phyloP scores from a whole-genome alignment of 2,797 vertebrate genomes.

The Notoglanidium macrostoma region DNA sequence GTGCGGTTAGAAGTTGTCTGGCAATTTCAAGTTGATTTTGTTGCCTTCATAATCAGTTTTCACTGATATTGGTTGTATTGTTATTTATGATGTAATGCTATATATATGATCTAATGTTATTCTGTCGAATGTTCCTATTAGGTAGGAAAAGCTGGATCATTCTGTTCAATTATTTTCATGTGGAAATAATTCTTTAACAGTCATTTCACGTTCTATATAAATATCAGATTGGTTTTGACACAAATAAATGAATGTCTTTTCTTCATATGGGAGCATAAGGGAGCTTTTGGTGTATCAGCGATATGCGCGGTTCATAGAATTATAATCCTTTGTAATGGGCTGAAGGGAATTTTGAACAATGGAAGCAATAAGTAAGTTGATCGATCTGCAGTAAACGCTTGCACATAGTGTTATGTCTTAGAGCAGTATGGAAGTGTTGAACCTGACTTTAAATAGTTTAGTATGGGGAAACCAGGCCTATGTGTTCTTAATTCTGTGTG shows the following conservation, averaged over 20 bases:
- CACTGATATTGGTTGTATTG: not conserved
- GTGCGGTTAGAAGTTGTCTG: not conserved
- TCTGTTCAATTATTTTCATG: not conserved
- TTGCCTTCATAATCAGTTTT: not conserved
- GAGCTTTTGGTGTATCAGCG: conserved; percentile 5
- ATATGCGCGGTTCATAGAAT: conserved; percentile 17
- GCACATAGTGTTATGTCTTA: not conserved
- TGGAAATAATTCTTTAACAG: not conserved
- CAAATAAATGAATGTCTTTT: not conserved
- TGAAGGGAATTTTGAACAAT: conserved; percentile 6
- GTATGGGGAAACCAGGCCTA: not conserved
- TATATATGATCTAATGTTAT: not conserved
- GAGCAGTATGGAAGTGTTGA: not conserved
- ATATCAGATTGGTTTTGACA: not conserved
- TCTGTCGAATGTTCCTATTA: not conserved
- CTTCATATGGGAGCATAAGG: not conserved
- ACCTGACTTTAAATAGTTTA: not conserved
- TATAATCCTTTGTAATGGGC: not conserved
- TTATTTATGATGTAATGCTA: not conserved
- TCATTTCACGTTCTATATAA: not conserved
- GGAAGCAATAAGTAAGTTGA: conserved; percentile 25
- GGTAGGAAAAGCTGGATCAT: not conserved
- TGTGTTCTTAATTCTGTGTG: conserved; percentile 6
- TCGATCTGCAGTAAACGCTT: conserved; percentile 5
- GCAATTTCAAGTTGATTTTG: not conserved